A percentile compares a stretch with the other conserved stretches of the same genome.
Conservation (phyloP, 2,113 vertebrate species). For the Dipodomys ordii region DNA sequence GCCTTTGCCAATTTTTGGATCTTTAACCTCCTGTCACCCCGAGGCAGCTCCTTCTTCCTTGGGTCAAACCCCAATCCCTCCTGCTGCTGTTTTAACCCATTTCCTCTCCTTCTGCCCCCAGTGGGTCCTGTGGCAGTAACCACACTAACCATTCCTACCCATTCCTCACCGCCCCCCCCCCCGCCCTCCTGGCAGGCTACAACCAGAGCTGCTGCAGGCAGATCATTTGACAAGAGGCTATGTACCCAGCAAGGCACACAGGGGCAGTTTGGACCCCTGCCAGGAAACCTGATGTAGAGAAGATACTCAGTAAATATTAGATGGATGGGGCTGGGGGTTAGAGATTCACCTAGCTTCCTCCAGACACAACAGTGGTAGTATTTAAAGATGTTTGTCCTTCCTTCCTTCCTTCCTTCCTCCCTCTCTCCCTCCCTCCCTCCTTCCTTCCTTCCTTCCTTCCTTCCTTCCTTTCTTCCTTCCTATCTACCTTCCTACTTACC, state of each 20-base stretch:
- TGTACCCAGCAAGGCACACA: neutral
- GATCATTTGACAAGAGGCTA: neutral
- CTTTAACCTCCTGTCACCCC: neutral
- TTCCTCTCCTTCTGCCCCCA: conserved; percentile 39
- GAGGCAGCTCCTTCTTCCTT: neutral
- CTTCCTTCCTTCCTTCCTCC: no score
- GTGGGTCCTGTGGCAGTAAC: conserved; percentile 27
- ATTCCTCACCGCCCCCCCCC: no score
- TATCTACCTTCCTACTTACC: neutral
- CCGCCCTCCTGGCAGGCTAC: neutral
- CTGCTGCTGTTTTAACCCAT: neutral
- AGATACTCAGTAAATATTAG: neutral
- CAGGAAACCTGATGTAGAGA: neutral
- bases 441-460: no score
- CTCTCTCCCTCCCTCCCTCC: neutral
- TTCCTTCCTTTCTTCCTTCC: no score
- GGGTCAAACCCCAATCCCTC: neutral
- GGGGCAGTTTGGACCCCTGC: fast-evolving
- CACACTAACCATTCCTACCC: neutral
- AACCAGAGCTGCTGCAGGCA: neutral
- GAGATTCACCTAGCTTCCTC: neutral
- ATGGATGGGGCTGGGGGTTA: neutral
- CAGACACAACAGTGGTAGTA: neutral
- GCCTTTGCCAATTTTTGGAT: no score
- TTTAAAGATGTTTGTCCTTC: neutral